Evolutionary conservation across 2,113 vertebrate species (phyloP), one percentile per base, ranked within the genome.

Genomic region (Sciurus niger): DNA sequence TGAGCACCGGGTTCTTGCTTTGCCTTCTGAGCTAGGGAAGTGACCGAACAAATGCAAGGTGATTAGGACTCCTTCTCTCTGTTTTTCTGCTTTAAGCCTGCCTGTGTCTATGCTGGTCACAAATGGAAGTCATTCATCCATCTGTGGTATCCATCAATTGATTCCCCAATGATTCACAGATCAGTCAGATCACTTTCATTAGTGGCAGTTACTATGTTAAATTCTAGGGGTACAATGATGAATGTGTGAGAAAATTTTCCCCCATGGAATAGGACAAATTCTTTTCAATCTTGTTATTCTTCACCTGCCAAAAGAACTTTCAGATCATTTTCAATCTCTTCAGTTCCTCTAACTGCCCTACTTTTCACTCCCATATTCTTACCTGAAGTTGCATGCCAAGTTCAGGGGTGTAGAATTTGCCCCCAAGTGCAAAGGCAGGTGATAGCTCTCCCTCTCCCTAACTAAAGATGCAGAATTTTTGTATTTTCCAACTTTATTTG

Each of bases 401-500:
- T 7, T 79, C 79, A 48, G 18, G 40, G 3, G 6, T 77, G 2
- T 30, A 48, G 34, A n/a, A 68, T 89, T 73, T 67, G 13, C 32
- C n/a, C 18, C 7, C 40, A 43, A 40, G 32, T 53, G 67, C 40
- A 74, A n/a, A 4, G 17, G 12, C 32, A n/a, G 58, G 30, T 32
- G 11, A 8, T 58, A 76, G 16, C 30, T 74, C 17, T 90, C 40
- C 2, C 22, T 37, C 12, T 32, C 12, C 13, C 4, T 68, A 65
- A 76, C 8, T 32, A 32, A 85, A n/a, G 40, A 79, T 63, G 8
- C 17, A 73, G n/a, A 30, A 2, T n/a, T 34, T 65, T 96, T 73
- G 55, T 63, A 32, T 63, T 28, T 95, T 90, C 67, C 88, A 95
- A 46, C 87, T 3, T 84, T 84, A 55, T 20, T 20, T 86, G 48